These are phyloP conservation scores for Coptotermes formosanus DNA, from an alignment of 1,140 invertebrate species.

Conservation along the genomic window DNA sequence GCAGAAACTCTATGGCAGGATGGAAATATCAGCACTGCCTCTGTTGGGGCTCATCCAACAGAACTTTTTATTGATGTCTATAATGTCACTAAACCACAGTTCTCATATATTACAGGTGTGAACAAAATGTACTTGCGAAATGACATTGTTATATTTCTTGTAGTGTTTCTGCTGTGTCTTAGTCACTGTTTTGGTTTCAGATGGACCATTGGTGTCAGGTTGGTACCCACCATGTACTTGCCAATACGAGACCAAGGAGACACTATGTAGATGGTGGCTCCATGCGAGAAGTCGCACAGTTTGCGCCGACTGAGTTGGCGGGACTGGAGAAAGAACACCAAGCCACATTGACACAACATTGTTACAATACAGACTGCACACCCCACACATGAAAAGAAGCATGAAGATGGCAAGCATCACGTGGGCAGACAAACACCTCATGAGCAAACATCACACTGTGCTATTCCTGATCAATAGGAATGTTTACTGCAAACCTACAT, in stretches of 20 bases:
- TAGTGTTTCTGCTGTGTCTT: too few relatives aligned
- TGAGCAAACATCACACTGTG: background rate
- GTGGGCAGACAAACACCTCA: background rate
- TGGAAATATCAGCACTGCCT: too few relatives aligned
- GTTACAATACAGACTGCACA: slow-evolving; percentile 15
- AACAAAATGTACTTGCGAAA: too few relatives aligned
- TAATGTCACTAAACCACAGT: too few relatives aligned
- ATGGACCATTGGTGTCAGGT: background rate
- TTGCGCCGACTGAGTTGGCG: background rate
- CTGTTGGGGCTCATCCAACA: too few relatives aligned
- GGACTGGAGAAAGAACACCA: slow-evolving; percentile 20
- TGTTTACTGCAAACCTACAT: too few relatives aligned
- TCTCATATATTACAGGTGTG: too few relatives aligned
- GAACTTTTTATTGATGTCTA: too few relatives aligned
- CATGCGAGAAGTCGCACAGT: slow-evolving; percentile 23
- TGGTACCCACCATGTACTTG: slow-evolving; percentile 27
- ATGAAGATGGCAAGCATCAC: background rate
- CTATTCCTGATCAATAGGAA: background rate
- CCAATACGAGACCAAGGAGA: slow-evolving; percentile 23
- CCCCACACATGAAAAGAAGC: slow-evolving; percentile 23
- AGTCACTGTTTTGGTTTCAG: too few relatives aligned
- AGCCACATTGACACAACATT: background rate
- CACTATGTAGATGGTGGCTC: slow-evolving; percentile 26
- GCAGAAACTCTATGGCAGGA: too few relatives aligned
- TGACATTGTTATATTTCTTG: too few relatives aligned